Evolutionary conservation across 1,140 invertebrate species (phyloP).

Genomic region (Globodera ellingtonae): DNA sequence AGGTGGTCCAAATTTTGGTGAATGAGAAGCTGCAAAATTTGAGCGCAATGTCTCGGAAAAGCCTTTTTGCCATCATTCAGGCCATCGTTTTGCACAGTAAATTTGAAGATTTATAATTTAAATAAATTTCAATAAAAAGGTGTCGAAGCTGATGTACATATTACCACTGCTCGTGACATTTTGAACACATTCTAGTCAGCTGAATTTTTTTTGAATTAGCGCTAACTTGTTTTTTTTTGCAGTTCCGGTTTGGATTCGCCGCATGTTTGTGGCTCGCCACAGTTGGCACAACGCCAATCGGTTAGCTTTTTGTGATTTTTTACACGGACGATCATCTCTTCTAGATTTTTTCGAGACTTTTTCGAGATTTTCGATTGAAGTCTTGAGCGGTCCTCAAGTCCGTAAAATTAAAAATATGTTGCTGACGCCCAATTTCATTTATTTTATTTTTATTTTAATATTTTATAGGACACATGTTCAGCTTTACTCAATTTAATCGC

Average conservation of each 20-base stretch:
- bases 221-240: slow-evolving; percentile 27
- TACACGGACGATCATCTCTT: neutral
- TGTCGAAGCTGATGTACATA: slow-evolving; percentile 57
- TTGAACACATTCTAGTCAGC: slow-evolving; percentile 15
- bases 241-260: slow-evolving; percentile 51
- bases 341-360: neutral
- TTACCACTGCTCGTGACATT: slow-evolving; percentile 57
- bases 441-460: slow-evolving; percentile 3
- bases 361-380: no score
- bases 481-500: slow-evolving; percentile 67
- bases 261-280: slow-evolving; percentile 62
- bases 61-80: slow-evolving; percentile 85
- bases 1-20: slow-evolving; percentile 82
- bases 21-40: slow-evolving; percentile 80
- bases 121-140: slow-evolving; percentile 40
- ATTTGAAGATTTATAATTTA: slow-evolving; percentile 26
- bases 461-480: slow-evolving; percentile 29
- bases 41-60: slow-evolving; percentile 88
- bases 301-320: neutral
- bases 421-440: neutral
- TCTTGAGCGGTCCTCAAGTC: no score
- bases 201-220: neutral
- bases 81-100: slow-evolving; percentile 86
- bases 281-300: slow-evolving; percentile 53
- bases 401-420: no score